These are phyloP conservation scores for Chaetura pelagica DNA, from an alignment of 2,113 vertebrate species.

Conservation along the genomic window DNA sequence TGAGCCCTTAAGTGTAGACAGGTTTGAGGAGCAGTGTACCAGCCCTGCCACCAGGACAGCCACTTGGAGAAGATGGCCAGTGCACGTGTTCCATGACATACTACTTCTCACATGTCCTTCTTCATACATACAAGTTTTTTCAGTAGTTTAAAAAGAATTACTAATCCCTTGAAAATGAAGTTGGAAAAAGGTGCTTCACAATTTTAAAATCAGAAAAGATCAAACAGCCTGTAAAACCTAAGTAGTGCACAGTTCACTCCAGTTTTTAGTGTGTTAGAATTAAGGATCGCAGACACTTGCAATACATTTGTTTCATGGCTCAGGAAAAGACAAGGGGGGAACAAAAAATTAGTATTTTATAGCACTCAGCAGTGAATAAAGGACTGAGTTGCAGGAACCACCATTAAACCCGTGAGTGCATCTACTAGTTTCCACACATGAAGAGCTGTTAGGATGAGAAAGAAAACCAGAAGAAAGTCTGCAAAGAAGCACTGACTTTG, in stretches of 20 bases:
- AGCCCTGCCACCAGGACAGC: too few relatives aligned
- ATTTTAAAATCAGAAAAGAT: not conserved
- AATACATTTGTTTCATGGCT: not conserved
- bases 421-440: not conserved
- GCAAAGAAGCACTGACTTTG: not conserved
- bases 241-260: not conserved
- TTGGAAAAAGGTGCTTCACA: not conserved
- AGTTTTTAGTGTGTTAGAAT: not conserved
- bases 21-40: rapidly evolving
- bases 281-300: not conserved
- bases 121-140: rapidly evolving
- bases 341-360: too few relatives aligned
- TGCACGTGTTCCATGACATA: rapidly evolving
- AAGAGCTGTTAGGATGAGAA: not conserved
- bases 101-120: too few relatives aligned
- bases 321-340: not conserved
- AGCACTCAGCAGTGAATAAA: not conserved
- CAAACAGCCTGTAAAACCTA: not conserved
- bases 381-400: not conserved
- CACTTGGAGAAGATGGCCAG: rapidly evolving
- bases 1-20: not conserved
- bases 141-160: not conserved
- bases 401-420: not conserved
- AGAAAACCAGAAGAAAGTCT: not conserved
- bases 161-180: not conserved